These are phyloP conservation scores for Apotomis capreana DNA, from an alignment of 2,888 invertebrate genomes.

Conservation along the genomic window DNA sequence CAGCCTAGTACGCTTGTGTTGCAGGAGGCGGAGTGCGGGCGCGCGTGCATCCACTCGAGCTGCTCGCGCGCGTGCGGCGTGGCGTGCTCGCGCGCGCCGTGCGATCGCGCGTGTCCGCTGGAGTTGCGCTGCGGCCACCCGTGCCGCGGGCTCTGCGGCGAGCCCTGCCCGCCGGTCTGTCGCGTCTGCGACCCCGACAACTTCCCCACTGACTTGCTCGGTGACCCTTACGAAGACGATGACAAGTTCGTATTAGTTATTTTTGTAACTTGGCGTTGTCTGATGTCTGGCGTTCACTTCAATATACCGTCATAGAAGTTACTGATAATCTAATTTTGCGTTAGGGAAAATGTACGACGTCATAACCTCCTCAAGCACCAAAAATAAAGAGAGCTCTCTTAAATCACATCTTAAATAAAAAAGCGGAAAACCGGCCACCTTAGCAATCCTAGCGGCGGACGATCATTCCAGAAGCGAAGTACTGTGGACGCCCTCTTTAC, in stretches of 20 bases:
- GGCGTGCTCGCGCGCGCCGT: slow-evolving; percentile 65
- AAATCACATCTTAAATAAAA: too few species aligned
- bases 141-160: slow-evolving; percentile 89
- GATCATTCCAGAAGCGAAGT: too few species aligned
- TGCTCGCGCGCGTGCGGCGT: slow-evolving; percentile 77
- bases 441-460: too few species aligned
- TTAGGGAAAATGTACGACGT: too few species aligned
- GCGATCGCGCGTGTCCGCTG: slow-evolving; percentile 72
- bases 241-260: slow-evolving; percentile 65
- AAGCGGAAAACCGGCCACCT: too few species aligned
- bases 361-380: too few species aligned
- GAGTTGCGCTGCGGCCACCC: slow-evolving; percentile 81
- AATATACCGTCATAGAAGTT: too few species aligned
- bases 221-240: slow-evolving; percentile 72
- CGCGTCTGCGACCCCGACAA: slow-evolving; percentile 79
- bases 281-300: too few species aligned
- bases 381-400: too few species aligned
- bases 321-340: too few species aligned
- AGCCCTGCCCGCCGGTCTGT: slow-evolving; percentile 86
- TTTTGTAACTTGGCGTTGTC: too few species aligned
- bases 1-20: neutral
- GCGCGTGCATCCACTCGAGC: slow-evolving; percentile 73
- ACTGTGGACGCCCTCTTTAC: too few species aligned
- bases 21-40: slow-evolving; percentile 67
- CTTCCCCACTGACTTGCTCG: slow-evolving; percentile 71